A percentile compares a stretch with the other conserved stretches of the same genome.
Conservation (phyloP, 2,113 vertebrate species). For the Rhinichthys klamathensis region DNA sequence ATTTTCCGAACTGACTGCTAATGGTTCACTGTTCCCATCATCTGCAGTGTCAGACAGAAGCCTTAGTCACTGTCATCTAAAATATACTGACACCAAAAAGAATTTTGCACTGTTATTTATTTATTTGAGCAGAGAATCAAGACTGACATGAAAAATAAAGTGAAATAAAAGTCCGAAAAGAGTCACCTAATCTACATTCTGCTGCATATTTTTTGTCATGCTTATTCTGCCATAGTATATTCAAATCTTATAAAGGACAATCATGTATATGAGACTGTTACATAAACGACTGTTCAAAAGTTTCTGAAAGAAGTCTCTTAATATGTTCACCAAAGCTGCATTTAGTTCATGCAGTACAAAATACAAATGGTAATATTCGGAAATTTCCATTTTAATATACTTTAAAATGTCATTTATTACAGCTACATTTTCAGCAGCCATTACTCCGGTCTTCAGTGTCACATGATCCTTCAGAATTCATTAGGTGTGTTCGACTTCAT, state of each 20-base stretch:
- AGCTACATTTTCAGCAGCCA: not conserved
- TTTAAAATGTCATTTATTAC: not conserved
- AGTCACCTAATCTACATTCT: not conserved
- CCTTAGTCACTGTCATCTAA: conserved; percentile 41
- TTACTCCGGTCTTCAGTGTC: not conserved
- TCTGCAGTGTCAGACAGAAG: conserved; percentile 38
- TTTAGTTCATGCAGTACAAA: not conserved
- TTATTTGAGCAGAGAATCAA: conserved; percentile 32
- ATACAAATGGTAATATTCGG: not conserved
- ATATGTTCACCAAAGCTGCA: not conserved
- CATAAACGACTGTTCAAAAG: too few relatives aligned
- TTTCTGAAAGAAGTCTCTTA: too few relatives aligned
- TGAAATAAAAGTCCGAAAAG: conserved; percentile 35
- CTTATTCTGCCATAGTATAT: not conserved
- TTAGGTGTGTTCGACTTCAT: not conserved
- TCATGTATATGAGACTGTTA: too few relatives aligned
- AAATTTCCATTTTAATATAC: not conserved
- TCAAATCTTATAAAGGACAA: too few relatives aligned
- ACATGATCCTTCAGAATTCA: not conserved
- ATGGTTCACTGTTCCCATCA: conserved; percentile 26
- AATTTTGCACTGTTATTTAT: conserved; percentile 49
- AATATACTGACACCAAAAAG: conserved; percentile 44
- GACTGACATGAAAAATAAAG: conserved; percentile 30
- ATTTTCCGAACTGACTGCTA: conserved; percentile 14
- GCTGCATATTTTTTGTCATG: not conserved